Conservation (phyloP, 2,797 vertebrate genomes). For the Acanthiza pusilla region DNA sequence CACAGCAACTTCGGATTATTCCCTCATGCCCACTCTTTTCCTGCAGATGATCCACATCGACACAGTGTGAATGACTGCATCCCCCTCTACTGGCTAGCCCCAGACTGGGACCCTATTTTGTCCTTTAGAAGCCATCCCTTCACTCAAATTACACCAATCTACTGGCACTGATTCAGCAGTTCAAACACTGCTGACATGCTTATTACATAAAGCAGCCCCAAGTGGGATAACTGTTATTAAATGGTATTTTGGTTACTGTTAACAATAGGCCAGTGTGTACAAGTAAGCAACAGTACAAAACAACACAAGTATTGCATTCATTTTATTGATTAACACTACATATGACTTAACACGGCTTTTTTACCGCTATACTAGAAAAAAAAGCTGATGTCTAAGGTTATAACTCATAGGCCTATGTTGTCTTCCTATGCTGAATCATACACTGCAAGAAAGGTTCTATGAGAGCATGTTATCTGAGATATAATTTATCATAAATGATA, state of each 20-base stretch:
- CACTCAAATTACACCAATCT: not conserved
- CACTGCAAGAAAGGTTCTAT: not conserved
- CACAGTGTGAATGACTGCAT: not conserved
- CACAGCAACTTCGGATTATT: rapidly evolving
- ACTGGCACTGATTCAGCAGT: not conserved
- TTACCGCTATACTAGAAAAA: not conserved
- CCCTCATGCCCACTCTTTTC: not conserved
- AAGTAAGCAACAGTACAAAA: not conserved
- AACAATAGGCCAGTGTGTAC: not conserved
- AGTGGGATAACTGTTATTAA: not conserved
- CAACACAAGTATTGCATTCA: not conserved
- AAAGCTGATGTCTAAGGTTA: not conserved
- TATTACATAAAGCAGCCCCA: not conserved
- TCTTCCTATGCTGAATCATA: not conserved
- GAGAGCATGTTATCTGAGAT: not conserved
- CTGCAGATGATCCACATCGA: not conserved
- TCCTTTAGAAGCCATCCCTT: not conserved
- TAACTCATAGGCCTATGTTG: rapidly evolving
- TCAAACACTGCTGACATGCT: not conserved
- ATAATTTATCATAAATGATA: not conserved
- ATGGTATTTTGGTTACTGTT: not conserved
- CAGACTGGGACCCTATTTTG: not conserved
- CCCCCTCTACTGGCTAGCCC: conserved; percentile 30
- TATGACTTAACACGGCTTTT: not conserved
- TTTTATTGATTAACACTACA: not conserved